phyloP scores from a whole-genome alignment of 2,797 vertebrate genomes.

The Heteromormyrus szaboi region DNA sequence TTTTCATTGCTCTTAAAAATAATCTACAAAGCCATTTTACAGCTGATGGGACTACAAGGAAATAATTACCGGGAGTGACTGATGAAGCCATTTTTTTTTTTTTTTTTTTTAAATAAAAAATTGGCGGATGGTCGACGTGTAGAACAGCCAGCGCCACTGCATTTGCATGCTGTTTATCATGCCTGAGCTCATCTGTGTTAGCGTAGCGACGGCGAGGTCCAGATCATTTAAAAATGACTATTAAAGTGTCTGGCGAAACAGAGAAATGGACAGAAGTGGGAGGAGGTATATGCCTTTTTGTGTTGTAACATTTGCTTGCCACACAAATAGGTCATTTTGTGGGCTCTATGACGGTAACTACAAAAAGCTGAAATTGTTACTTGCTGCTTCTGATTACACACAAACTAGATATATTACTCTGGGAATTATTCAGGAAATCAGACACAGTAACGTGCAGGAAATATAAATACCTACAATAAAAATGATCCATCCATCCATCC shows the following conservation, averaged over 20 bases:
- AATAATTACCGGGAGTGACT: neutral
- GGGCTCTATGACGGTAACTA: neutral
- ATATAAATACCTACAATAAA: neutral
- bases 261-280: neutral
- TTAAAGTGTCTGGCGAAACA: neutral
- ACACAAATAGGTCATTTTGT: neutral
- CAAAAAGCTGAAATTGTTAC: neutral
- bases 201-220: neutral
- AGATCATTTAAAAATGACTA: neutral
- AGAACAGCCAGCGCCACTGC: neutral
- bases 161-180: neutral
- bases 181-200: neutral
- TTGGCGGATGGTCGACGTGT: neutral
- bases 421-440: neutral
- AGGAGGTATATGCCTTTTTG: neutral
- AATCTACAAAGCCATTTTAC: conserved; percentile 13
- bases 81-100: neutral
- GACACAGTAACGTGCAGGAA: neutral
- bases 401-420: neutral
- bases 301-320: neutral
- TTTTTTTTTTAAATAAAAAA: neutral
- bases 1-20: neutral
- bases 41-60: neutral
- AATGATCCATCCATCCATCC: neutral
- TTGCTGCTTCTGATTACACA: neutral